phyloP scores from a whole-genome alignment of 1,140 invertebrate species.

The Mercenaria mercenaria region DNA sequence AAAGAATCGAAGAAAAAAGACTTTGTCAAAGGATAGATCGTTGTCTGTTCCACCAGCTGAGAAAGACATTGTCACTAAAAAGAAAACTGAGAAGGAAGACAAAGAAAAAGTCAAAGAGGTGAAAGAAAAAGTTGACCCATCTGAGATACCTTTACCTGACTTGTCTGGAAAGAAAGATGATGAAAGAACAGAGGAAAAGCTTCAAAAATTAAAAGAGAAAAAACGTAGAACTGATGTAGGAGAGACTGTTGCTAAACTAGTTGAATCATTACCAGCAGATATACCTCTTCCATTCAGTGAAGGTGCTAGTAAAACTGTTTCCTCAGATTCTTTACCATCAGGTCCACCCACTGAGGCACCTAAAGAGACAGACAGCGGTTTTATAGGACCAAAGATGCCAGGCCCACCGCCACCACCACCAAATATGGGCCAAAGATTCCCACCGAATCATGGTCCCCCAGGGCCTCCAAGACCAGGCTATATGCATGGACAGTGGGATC shows the following conservation, averaged over 20 bases:
- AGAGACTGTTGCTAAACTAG: slow-evolving; percentile 55
- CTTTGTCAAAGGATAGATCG: not conserved
- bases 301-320: slow-evolving; percentile 53
- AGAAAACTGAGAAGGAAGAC: slow-evolving; percentile 44
- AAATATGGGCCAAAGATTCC: slow-evolving; percentile 33
- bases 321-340: slow-evolving; percentile 61
- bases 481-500: slow-evolving; percentile 54
- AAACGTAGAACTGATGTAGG: slow-evolving; percentile 65
- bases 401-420: slow-evolving; percentile 53
- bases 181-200: slow-evolving; percentile 67
- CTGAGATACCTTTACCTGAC: slow-evolving; percentile 74
- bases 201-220: slow-evolving; percentile 69
- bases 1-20: slow-evolving; percentile 54
- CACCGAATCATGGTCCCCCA: slow-evolving; percentile 55
- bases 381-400: slow-evolving; percentile 65
- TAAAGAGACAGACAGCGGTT: slow-evolving; percentile 55
- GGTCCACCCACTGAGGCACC: slow-evolving; percentile 52
- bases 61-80: slow-evolving; percentile 6
- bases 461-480: slow-evolving; percentile 49
- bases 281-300: slow-evolving; percentile 66
- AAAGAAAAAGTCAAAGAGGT: slow-evolving; percentile 30
- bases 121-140: slow-evolving; percentile 63
- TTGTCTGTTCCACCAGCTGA: slow-evolving; percentile 13
- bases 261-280: slow-evolving; percentile 53
- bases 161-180: slow-evolving; percentile 66